phyloP scores from a whole-genome alignment of 2,888 invertebrate species.

The Cantharis nigra region DNA sequence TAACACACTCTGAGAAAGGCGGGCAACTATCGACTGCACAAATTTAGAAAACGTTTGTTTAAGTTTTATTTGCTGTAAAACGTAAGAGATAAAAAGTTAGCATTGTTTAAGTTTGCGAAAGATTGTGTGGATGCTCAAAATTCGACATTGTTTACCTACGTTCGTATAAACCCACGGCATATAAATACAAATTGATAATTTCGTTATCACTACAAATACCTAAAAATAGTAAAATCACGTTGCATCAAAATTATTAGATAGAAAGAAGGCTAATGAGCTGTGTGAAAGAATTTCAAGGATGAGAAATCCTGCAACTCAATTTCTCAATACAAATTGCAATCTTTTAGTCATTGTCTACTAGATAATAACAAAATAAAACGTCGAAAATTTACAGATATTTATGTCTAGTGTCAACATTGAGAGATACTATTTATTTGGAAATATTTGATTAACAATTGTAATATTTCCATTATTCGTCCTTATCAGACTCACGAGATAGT shows the following conservation, averaged over 20 bases:
- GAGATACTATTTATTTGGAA: not conserved
- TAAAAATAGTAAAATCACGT: not conserved
- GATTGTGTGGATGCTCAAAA: not conserved
- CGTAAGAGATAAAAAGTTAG: not conserved
- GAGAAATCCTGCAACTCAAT: not conserved
- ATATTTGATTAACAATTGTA: not conserved
- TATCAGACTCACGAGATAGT: not conserved
- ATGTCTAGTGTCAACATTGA: not conserved
- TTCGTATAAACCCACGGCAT: not conserved
- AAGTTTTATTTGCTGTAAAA: not conserved
- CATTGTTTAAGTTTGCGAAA: not conserved
- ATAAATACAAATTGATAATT: not conserved
- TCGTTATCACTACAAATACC: not conserved
- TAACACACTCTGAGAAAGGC: not conserved
- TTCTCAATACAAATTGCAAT: not conserved
- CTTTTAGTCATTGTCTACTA: not conserved
- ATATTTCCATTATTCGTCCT: not conserved
- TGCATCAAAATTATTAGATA: not conserved
- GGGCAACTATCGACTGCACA: not conserved
- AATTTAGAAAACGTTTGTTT: not conserved
- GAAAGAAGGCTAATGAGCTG: not conserved
- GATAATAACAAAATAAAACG: not conserved
- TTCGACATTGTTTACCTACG: not conserved
- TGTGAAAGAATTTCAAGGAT: not conserved
- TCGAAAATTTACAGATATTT: not conserved